Base-by-base conservation (phyloP, 1,140 invertebrate genomes). In the Drosophila eugracilis region DNA sequence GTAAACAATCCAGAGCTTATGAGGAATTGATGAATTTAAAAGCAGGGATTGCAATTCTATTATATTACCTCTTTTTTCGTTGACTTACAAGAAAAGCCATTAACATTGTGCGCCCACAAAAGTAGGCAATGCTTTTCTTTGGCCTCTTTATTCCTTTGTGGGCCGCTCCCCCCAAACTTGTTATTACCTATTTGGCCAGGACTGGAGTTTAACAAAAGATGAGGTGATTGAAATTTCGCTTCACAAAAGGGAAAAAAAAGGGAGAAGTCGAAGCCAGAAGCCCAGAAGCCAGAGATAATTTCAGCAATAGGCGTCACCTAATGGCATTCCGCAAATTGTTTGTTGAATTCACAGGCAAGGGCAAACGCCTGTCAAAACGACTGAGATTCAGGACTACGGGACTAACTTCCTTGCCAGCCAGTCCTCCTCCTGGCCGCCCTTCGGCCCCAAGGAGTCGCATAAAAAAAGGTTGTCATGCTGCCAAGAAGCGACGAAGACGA, bases 271-370 rank as follows among this genome's bases (percentile, higher is more conserved):
- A n/a, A 28, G 39, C n/a, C n/a, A 19, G 15, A 53, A n/a, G n/a
- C n/a, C n/a, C n/a, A n/a, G 39, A 69, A 62, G 83, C 45, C 62
- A 62, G 57, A 86, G 81, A 89, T 90, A 89, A 89, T 89, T 88
- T 86, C 36, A 66, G 50, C 66, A 59, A 75, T 55, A 78, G 80
- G 86, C 86, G 76, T 89, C 86, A 75, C 70, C 77, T 81, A 89
- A 86, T 89, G 77, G 85, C 77, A 89, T 89, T 81, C 85, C 81
- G 67, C 69, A 81, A 90, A 78, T 88, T 89, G 85, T 89, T 88
- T 79, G 78, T 50, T 66, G 65, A 66, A 78, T 76, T 63, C 55
- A 59, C 75, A 15, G 81, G 41, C 55, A 39, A 45, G 53, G 42
- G 52, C 69, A 63, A 63, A 54, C 50, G 80, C 57, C 74, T 83